A percentile compares a stretch with the other conserved stretches of the same genome.
Evolutionary conservation across 2,888 invertebrate species (phyloP).

Genomic region (Nomada hirtipes): DNA sequence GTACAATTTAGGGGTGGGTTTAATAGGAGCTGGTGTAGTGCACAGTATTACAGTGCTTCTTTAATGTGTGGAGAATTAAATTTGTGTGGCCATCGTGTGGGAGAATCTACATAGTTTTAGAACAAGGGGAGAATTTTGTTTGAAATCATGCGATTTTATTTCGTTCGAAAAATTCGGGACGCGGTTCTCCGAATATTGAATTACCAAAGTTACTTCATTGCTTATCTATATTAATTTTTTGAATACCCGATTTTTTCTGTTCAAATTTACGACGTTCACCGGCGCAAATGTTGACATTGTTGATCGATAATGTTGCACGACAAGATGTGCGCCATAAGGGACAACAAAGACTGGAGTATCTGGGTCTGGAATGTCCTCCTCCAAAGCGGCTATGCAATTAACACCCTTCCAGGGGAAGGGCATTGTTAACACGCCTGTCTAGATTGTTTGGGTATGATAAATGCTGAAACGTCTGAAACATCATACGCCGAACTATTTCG

Average conservation of each 20-base stretch:
- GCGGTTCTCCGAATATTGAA: too few relatives aligned
- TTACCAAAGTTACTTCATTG: too few relatives aligned
- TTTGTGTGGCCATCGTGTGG: too few relatives aligned
- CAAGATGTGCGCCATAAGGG: slow-evolving; percentile 36
- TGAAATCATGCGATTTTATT: too few relatives aligned
- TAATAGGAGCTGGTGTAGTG: too few relatives aligned
- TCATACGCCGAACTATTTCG: slow-evolving; percentile 37
- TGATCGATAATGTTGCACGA: slow-evolving; percentile 45
- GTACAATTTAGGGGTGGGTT: too few relatives aligned
- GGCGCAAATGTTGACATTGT: slow-evolving; percentile 26
- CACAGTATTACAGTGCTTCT: too few relatives aligned
- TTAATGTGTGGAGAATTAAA: too few relatives aligned
- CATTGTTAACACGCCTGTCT: slow-evolving; percentile 60
- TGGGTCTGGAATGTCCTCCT: slow-evolving; percentile 37
- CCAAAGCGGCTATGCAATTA: slow-evolving; percentile 56
- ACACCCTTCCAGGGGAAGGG: slow-evolving; percentile 48
- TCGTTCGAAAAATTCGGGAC: too few relatives aligned
- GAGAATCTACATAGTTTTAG: too few relatives aligned
- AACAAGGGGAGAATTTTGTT: too few relatives aligned
- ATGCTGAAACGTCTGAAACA: slow-evolving; percentile 42
- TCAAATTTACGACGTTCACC: slow-evolving; percentile 14
- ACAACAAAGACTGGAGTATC: slow-evolving; percentile 58
- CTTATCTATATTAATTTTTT: too few relatives aligned
- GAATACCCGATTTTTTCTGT: background rate
- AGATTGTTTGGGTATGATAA: slow-evolving; percentile 52